Base-by-base conservation (phyloP, 1,140 invertebrate species). In the Nautilus pompilius region DNA sequence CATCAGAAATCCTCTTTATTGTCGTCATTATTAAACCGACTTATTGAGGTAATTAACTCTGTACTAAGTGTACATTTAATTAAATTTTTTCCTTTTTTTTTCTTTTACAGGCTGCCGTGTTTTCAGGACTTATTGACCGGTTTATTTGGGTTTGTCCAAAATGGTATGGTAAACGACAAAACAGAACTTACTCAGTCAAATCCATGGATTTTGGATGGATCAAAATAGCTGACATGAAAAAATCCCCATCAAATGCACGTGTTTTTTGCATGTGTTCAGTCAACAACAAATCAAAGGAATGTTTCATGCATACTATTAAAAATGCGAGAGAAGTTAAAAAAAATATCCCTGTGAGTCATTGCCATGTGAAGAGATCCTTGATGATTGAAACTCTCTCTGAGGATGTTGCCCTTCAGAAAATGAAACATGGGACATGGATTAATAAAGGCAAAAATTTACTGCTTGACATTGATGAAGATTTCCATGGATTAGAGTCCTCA, bases 381-480 rank as follows among this genome's bases (percentile, higher is more conserved):
- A 56, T 60, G 20, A 46, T 58, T 2, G 64, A 67, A 49, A 67
- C 63, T 49, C 56, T 70, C 13, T 55, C 67, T 34, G 64, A 68
- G 45, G 55, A 49, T 53, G 49, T 59, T 26, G 65, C 58, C n/a
- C 22, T 64, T 13, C 26, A 59, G 34, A 56, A 28, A 46, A 53
- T 71, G 2, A 33, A 57, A 28, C 56, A 63, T 10, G 15, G 30
- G n/a, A 48, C 59, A 20, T 66, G 53, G 65, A 53, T 64, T 8
- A 48, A 29, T 6, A n/a, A 30, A 46, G 36, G 10, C 26, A 67
- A 71, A 10, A 65, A 63, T 30, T 45, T 77, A 13, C 60, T 79
- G 24, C 58, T 77, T 3, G 75, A 79, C 56, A 76, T 79, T 51
- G 77, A 79, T 58, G 77, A 79, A 59, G 77, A 79, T 63, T 76